Evolutionary conservation across 2,113 vertebrate species (phyloP).

Genomic region (Oncorhynchus mykiss): DNA sequence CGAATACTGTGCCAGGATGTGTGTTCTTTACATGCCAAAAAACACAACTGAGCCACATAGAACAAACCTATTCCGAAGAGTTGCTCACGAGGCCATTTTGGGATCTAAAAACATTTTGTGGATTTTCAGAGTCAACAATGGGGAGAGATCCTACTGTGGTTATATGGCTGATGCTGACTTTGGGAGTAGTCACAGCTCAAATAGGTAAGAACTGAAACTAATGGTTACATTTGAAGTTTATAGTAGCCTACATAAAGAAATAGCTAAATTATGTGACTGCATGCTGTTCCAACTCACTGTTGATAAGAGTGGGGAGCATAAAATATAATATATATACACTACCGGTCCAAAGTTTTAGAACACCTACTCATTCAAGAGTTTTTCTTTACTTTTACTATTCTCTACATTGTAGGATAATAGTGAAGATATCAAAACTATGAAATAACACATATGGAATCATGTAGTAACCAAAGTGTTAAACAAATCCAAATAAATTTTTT

Average conservation of each 20-base stretch:
- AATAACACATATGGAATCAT: too few species aligned
- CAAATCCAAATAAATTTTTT: too few species aligned
- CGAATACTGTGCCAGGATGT: not conserved
- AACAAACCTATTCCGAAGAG: not conserved
- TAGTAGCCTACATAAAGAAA: not conserved
- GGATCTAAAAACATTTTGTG: too few species aligned
- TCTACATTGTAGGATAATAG: too few species aligned
- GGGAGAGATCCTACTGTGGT: not conserved
- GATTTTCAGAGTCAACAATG: constrained; percentile 41
- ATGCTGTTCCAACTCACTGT: not conserved
- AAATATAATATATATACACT: too few species aligned
- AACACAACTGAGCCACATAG: not conserved
- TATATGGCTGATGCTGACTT: constrained; percentile 37
- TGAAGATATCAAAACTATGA: too few species aligned
- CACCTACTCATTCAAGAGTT: too few species aligned
- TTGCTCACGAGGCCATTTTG: not conserved
- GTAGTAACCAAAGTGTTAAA: too few species aligned
- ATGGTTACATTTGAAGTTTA: too few species aligned
- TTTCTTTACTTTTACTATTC: too few species aligned
- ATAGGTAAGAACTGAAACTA: constrained; percentile 46
- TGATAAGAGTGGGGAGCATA: too few species aligned
- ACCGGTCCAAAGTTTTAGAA: too few species aligned
- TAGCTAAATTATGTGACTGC: not conserved
- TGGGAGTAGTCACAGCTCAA: constrained; percentile 48
- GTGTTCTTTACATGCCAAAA: not conserved